Evolutionary conservation across 2,113 vertebrate species (phyloP), one percentile per base, ranked within the genome.

Genomic region (Xenotilapia flavipinnis): DNA sequence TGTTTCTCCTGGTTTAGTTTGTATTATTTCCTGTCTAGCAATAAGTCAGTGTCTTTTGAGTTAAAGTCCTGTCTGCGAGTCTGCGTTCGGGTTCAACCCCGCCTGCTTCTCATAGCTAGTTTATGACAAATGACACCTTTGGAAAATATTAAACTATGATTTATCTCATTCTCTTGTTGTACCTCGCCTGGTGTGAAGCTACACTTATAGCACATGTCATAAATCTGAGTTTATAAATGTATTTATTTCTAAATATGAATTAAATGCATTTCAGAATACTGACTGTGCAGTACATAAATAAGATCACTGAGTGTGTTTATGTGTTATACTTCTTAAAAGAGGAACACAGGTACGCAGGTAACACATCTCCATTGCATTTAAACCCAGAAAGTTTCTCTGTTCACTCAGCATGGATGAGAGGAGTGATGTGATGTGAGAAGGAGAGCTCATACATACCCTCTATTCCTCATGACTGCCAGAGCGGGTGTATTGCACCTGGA

Each of bases 401-500:
- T 9, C 26, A 45, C 42, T 60, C 62, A 87, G 53, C 33, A 53
- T 23, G 51, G 56, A 47, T 45, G 33, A 84, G 19, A 17, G 47
- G 26, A 40, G 40, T 26, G 54, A 2, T 19, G 5, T 13, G 3
- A 9, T 49, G 54, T 70, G 13, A 49, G 70, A 49, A 51, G 40
- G 40, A 86, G 9, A 47, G 58, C n/a, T 81, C 14, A 14, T 73
- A 92, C 91, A 33, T 91, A 93, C 93, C 92, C 89, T 93, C 79
- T 91, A 87, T 86, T 93, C 91, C 90, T 92, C 93, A 93, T 94
- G 91, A 91, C 87, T 90, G 84, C 91, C 87, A 87, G 86, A 92
- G 82, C 80, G 51, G 86, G 14, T 62, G 79, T 56, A 62, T 79
- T 77, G 80, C 73, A 87, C 82, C 91, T 38, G 86, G 83, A 90